Percentiles rank a stretch among this genome's conserved stretches.
Conservation (phyloP, 37 sponge, comb jelly and placozoan species). For the Corticium candelabrum region DNA sequence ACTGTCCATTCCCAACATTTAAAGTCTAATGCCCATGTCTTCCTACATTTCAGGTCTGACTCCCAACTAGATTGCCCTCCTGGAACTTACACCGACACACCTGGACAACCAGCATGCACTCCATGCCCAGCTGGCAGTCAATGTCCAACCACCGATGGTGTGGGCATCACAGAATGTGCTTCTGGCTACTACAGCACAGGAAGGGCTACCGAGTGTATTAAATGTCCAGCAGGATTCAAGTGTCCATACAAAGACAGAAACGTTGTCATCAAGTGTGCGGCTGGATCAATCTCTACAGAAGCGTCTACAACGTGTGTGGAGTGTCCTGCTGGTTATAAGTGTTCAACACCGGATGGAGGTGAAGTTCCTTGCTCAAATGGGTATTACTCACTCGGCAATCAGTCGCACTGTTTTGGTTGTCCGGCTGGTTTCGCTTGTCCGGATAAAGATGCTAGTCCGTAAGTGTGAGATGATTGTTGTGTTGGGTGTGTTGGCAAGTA, state of each 20-base stretch:
- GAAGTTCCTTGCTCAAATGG: constrained; percentile 1
- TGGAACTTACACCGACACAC: neutral
- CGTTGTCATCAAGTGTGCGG: neutral
- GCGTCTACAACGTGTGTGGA: constrained; percentile 2
- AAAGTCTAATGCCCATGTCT: too few relatives aligned
- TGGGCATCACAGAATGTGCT: neutral
- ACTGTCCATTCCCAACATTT: too few relatives aligned
- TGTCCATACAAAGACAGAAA: constrained; percentile 12
- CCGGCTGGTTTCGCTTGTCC: constrained; percentile 13
- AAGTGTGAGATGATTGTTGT: neutral
- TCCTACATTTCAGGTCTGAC: neutral
- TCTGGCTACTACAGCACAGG: neutral
- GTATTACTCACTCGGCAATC: constrained; percentile 11
- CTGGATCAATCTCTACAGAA: neutral
- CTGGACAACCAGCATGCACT: neutral
- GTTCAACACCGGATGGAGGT: neutral
- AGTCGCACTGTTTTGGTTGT: neutral
- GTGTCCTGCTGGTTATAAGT: constrained; percentile 12
- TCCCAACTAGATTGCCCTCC: neutral
- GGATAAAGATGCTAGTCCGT: neutral
- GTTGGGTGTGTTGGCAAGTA: neutral
- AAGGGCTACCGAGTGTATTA: constrained; percentile 1
- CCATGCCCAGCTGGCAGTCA: neutral
- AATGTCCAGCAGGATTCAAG: constrained; percentile 14
- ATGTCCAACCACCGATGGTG: neutral